Evolutionary conservation across 2,888 invertebrate genomes (phyloP).

Genomic region (Nineta flava): DNA sequence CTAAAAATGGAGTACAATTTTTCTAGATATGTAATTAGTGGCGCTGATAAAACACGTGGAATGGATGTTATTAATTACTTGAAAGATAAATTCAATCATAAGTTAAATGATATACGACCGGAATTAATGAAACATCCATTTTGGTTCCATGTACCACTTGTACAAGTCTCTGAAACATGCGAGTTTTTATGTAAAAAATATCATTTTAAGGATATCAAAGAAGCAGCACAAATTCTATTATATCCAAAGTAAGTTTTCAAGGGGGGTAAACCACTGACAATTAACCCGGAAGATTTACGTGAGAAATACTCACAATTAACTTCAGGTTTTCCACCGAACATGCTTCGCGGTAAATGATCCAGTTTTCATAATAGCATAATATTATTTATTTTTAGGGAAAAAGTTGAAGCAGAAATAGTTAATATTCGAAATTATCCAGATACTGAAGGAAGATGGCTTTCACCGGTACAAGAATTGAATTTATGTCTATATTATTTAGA

Average conservation of each 20-base stretch:
- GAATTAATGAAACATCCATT: slow-evolving; percentile 41
- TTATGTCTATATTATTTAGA: slow-evolving; percentile 56
- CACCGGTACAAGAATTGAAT: slow-evolving; percentile 36
- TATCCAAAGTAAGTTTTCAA: slow-evolving; percentile 57
- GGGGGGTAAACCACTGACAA: too few species aligned
- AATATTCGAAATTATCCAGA: slow-evolving; percentile 10
- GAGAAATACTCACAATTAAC: too few species aligned
- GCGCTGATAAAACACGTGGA: slow-evolving; percentile 35
- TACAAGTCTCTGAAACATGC: slow-evolving; percentile 40
- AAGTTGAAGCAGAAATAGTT: slow-evolving; percentile 7
- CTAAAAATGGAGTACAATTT: not conserved
- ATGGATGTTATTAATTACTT: slow-evolving; percentile 29
- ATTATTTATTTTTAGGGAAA: slow-evolving; percentile 14
- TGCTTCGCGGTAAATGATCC: too few species aligned
- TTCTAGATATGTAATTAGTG: slow-evolving; percentile 34
- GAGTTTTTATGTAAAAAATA: slow-evolving; percentile 37
- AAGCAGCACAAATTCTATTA: slow-evolving; percentile 45
- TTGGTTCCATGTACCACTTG: slow-evolving; percentile 43
- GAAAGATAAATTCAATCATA: slow-evolving; percentile 21
- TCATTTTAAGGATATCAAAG: slow-evolving; percentile 33
- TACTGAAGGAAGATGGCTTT: slow-evolving; percentile 14
- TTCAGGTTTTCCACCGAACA: too few species aligned
- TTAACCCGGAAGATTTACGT: too few species aligned
- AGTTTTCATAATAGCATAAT: slow-evolving; percentile 10
- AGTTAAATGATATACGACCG: slow-evolving; percentile 20